Percentiles rank a stretch among this genome's conserved stretches.
Evolutionary conservation across 2,888 invertebrate species (phyloP).

Genomic region (Anagyrus pseudococci): DNA sequence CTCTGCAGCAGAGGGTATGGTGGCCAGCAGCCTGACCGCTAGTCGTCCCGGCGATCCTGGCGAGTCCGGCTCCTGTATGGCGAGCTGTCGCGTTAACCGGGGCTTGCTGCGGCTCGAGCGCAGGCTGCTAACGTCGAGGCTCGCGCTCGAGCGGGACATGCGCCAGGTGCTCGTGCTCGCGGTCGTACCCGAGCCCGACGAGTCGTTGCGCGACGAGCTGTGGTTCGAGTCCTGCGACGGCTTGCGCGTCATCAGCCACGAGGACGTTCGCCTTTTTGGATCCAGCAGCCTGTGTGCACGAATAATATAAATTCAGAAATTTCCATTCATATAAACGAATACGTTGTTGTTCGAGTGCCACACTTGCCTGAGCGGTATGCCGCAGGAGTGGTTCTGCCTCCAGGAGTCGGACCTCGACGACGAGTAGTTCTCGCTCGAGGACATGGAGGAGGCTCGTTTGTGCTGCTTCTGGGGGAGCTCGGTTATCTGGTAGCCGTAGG

Average conservation of each 20-base stretch:
- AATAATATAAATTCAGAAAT: neutral
- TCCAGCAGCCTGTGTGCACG: constrained; percentile 25
- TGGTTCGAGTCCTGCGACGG: constrained; percentile 92
- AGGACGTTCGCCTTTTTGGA: constrained; percentile 77
- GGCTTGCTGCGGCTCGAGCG: constrained; percentile 67
- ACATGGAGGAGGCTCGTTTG: constrained; percentile 81
- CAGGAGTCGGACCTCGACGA: constrained; percentile 80
- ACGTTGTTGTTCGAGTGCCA: too few relatives aligned
- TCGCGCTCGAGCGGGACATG: constrained; percentile 83
- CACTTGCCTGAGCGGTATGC: constrained; percentile 73
- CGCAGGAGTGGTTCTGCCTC: constrained; percentile 77
- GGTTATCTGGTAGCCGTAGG: constrained; percentile 78
- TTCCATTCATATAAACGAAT: too few relatives aligned
- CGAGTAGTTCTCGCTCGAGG: constrained; percentile 89
- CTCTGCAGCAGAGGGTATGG: constrained; percentile 78
- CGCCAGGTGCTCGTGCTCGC: constrained; percentile 91
- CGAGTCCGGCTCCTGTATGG: constrained; percentile 79
- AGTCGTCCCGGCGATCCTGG: constrained; percentile 67
- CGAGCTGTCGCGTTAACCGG: constrained; percentile 80
- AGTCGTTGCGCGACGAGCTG: constrained; percentile 89
- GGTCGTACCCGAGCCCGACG: constrained; percentile 86
- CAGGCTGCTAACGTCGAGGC: constrained; percentile 64
- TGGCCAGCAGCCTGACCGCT: constrained; percentile 71
- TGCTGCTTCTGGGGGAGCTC: constrained; percentile 79
- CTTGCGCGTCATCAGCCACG: constrained; percentile 90